phyloP scores from a whole-genome alignment of 2,113 vertebrate genomes.

The Furnarius figulus region DNA sequence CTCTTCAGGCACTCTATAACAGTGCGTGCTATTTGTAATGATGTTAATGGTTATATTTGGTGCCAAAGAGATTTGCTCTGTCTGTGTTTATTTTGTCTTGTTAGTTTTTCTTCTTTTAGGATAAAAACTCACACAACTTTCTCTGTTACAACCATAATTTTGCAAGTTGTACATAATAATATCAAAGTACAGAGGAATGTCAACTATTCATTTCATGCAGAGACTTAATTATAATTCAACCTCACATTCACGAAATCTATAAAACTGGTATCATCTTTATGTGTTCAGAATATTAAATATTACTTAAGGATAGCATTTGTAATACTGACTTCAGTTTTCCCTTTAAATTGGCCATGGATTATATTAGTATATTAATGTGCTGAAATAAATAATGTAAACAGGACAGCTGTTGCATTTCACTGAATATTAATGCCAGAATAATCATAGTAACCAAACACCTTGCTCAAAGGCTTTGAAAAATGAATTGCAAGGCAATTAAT shows the following conservation, averaged over 20 bases:
- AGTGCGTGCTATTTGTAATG: not conserved
- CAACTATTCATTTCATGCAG: not conserved
- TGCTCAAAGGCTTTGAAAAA: constrained; percentile 6
- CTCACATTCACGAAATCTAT: not conserved
- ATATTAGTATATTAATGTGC: not conserved
- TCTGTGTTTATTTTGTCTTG: not conserved
- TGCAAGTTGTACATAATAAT: not conserved
- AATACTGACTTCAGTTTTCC: not conserved
- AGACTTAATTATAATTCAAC: not conserved
- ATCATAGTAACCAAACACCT: not conserved
- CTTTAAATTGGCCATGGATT: not conserved
- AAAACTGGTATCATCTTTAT: not conserved
- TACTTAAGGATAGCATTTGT: not conserved
- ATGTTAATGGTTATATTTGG: not conserved
- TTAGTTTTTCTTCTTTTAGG: not conserved
- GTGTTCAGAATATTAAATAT: not conserved
- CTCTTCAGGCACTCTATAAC: not conserved
- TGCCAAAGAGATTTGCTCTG: not conserved
- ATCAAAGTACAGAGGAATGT: not conserved
- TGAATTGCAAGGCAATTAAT: not conserved
- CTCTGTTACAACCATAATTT: not conserved
- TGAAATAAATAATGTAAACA: not conserved
- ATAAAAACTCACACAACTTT: not conserved
- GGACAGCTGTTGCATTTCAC: not conserved
- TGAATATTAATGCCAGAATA: not conserved